A percentile compares a stretch with the other conserved stretches of the same genome.
Evolutionary conservation across 2,113 vertebrate genomes (phyloP).

Genomic region (Triplophysa siluroides): DNA sequence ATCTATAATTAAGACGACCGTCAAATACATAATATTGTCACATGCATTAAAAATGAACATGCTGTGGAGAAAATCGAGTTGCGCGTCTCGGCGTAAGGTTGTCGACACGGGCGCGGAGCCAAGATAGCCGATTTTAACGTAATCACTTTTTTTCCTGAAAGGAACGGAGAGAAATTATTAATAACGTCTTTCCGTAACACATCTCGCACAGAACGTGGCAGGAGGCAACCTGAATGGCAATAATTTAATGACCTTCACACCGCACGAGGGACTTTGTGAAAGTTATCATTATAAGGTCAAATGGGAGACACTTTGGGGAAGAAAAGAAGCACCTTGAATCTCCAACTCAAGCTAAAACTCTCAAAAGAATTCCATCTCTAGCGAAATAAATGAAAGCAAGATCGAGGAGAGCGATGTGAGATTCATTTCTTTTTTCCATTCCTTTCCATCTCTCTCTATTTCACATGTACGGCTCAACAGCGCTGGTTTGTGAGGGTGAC

Average conservation of each 20-base stretch:
- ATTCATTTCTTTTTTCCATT: slow-evolving; percentile 12
- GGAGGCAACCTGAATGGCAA: neutral
- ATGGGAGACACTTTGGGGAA: neutral
- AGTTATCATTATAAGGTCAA: slow-evolving; percentile 30
- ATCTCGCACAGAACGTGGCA: neutral
- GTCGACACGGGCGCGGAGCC: neutral
- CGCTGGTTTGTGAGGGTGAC: slow-evolving; percentile 36
- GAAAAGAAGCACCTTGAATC: slow-evolving; percentile 41
- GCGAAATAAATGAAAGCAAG: slow-evolving; percentile 30
- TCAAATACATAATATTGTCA: neutral
- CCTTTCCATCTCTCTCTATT: slow-evolving; percentile 20
- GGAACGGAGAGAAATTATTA: neutral
- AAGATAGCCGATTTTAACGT: neutral
- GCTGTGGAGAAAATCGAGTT: neutral
- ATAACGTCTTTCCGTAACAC: neutral
- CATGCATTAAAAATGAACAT: neutral
- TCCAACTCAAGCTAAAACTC: slow-evolving; percentile 7
- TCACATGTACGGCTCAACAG: slow-evolving; percentile 29
- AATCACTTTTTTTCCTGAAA: neutral
- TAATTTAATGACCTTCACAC: slow-evolving; percentile 18
- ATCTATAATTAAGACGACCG: neutral
- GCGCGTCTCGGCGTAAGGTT: neutral
- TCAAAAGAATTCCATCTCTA: slow-evolving; percentile 13
- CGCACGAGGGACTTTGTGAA: slow-evolving; percentile 1
- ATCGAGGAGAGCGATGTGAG: slow-evolving; percentile 1